Evolutionary conservation across 2,888 invertebrate species (phyloP), one percentile per base, ranked within the genome.

Genomic region (Drosophila anomalata): DNA sequence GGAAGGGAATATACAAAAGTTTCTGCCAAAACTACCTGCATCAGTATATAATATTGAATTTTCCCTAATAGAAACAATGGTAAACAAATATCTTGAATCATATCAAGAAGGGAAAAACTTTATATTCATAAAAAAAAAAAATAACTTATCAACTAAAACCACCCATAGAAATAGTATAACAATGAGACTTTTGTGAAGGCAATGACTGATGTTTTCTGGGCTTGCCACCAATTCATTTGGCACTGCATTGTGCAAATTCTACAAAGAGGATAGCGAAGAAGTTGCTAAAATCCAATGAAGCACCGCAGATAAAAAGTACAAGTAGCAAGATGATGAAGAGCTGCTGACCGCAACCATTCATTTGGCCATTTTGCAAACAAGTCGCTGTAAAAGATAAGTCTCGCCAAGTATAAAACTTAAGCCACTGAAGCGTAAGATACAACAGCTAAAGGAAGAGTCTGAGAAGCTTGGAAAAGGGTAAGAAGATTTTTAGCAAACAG

Each of bases 281-380:
- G 66, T 75, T 66, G 61, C 42, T 47, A 31, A 39, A 68, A 41
- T 51, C 39, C 53, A 56, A 62, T 52, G 68, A 61, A 67, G 59
- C 67, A 61, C 31, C 61, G 31, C 1, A 46, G 54, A 55, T 36
- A 29, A 53, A 60, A 29, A 29, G 29, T 29, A 29, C 29, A 8
- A 59, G 44, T 31, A 61, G 17, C 44, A 42, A n/a, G 20, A 42
- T 42, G 48, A 53, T 71, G 62, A 52, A 46, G 71, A 57, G 57
- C 65, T 73, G 73, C 85, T 84, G 79, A 87, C 84, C 86, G 85
- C 87, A 87, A 7, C 87, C 79, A 87, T 85, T 87, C 88, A 85
- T 82, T 84, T 87, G 74, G 66, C 74, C 86, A 85, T 85, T 87
- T 85, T 75, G 82, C 86, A 84, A 84, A 82, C 80, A 85, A 85